These are phyloP conservation scores for Microcebus ravelobensis DNA, from an alignment of 2,113 vertebrate genomes.

Conservation along the genomic window DNA sequence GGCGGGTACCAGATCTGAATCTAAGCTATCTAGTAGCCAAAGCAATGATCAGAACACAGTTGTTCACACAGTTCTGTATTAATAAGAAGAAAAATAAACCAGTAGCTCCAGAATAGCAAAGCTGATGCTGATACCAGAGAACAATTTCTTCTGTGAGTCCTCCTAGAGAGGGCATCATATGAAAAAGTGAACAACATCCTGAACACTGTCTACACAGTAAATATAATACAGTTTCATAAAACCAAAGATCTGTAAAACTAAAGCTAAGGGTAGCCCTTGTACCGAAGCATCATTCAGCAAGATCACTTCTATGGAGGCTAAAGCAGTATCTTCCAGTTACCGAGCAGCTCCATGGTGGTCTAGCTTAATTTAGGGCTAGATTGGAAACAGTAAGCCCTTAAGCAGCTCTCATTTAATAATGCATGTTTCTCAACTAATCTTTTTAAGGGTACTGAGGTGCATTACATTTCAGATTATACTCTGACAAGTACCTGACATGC, in stretches of 20 bases:
- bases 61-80: not conserved
- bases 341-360: not conserved
- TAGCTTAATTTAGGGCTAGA: not conserved
- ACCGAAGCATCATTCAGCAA: not conserved
- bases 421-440: not conserved
- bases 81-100: not conserved
- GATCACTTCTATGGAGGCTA: not conserved
- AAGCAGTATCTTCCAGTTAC: not conserved
- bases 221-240: not conserved
- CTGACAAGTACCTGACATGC: not conserved
- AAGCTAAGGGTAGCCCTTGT: not conserved
- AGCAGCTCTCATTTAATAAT: not conserved
- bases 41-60: not conserved
- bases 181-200: not conserved
- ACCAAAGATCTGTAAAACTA: not conserved
- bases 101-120: not conserved
- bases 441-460: not conserved
- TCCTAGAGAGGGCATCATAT: not conserved
- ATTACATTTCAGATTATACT: not conserved
- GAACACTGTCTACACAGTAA: not conserved
- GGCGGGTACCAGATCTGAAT: not conserved
- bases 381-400: not conserved
- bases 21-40: constrained; percentile 9
- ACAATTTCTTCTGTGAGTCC: not conserved
- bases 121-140: not conserved